Percentiles rank a stretch among this genome's conserved stretches.
Evolutionary conservation across 2,888 invertebrate species (phyloP).

Genomic region (Platycheirus rosarum): DNA sequence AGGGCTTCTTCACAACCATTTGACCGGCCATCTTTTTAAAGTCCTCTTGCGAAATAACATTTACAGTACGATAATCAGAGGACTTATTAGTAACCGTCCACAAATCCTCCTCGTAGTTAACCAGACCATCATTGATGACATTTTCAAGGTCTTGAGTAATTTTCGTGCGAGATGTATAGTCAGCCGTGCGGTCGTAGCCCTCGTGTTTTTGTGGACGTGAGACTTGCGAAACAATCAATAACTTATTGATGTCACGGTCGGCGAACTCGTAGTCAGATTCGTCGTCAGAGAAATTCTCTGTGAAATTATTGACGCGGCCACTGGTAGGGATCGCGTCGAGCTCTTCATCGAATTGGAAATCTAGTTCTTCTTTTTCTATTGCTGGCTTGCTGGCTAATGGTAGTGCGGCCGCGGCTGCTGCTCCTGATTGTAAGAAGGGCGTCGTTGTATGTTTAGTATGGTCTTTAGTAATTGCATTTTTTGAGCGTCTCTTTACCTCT

Average conservation of each 20-base stretch:
- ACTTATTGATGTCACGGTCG: slow-evolving; percentile 95
- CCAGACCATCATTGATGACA: slow-evolving; percentile 98
- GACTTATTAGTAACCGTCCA: slow-evolving; percentile 87
- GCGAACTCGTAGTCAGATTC: slow-evolving; percentile 95
- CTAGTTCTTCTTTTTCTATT: slow-evolving; percentile 90
- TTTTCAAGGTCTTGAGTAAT: slow-evolving; percentile 97
- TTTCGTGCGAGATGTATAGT: slow-evolving; percentile 94
- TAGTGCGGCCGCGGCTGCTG: slow-evolving; percentile 77
- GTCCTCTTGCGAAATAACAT: slow-evolving; percentile 93
- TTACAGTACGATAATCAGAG: slow-evolving; percentile 91
- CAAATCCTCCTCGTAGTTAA: slow-evolving; percentile 97
- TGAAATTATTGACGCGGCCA: slow-evolving; percentile 92
- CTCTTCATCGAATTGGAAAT: slow-evolving; percentile 99
- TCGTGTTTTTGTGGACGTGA: slow-evolving; percentile 90
- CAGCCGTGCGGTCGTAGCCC: slow-evolving; percentile 95
- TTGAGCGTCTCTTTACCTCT: slow-evolving; percentile 86
- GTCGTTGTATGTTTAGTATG: slow-evolving; percentile 79
- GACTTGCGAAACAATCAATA: slow-evolving; percentile 96
- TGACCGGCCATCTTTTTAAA: slow-evolving; percentile 91
- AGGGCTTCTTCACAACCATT: slow-evolving; percentile 85
- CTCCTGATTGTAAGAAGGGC: slow-evolving; percentile 79
- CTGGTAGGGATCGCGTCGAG: slow-evolving; percentile 89
- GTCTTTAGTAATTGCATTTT: slow-evolving; percentile 84
- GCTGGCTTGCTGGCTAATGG: slow-evolving; percentile 68
- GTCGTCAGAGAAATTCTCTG: slow-evolving; percentile 90